Evolutionary conservation across 2,888 invertebrate species (phyloP).

Genomic region (Aleiodes testaceus): DNA sequence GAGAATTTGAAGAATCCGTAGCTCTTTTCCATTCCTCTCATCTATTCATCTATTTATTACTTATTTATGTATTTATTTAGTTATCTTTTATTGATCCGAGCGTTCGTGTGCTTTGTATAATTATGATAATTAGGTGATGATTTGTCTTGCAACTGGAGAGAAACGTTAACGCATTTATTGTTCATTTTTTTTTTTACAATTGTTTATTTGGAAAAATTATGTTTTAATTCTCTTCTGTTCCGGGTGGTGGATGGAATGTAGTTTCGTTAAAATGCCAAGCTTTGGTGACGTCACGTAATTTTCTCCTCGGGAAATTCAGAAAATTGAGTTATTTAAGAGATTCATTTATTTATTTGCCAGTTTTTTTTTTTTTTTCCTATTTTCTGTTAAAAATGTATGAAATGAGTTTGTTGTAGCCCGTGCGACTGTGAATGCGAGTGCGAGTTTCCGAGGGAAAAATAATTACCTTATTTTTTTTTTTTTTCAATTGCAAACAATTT

Average conservation of each 20-base stretch:
- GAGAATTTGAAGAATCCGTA: background rate
- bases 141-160: conserved; percentile 27
- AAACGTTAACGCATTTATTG: conserved; percentile 24
- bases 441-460: conserved; percentile 42
- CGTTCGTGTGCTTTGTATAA: conserved; percentile 16
- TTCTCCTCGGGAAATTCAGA: conserved; percentile 38
- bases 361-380: conserved; percentile 36
- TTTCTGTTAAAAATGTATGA: conserved; percentile 14
- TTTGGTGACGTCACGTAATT: conserved; percentile 65
- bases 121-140: conserved; percentile 17
- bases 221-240: conserved; percentile 3
- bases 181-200: background rate
- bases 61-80: conserved; percentile 33
- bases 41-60: conserved; percentile 30
- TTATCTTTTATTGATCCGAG: conserved; percentile 4
- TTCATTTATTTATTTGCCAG: background rate
- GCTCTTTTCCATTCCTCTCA: conserved; percentile 21
- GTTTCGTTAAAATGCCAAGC: conserved; percentile 63
- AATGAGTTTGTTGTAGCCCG: conserved; percentile 14
- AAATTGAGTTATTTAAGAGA: background rate
- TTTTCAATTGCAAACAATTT: conserved; percentile 38
- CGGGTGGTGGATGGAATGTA: conserved; percentile 38
- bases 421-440: conserved; percentile 41
- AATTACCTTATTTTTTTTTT: conserved; percentile 28
- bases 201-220: background rate